Percentiles rank a stretch among this genome's conserved stretches.
Evolutionary conservation across 2,113 vertebrate species (phyloP).

Genomic region (Poecilia latipinna): DNA sequence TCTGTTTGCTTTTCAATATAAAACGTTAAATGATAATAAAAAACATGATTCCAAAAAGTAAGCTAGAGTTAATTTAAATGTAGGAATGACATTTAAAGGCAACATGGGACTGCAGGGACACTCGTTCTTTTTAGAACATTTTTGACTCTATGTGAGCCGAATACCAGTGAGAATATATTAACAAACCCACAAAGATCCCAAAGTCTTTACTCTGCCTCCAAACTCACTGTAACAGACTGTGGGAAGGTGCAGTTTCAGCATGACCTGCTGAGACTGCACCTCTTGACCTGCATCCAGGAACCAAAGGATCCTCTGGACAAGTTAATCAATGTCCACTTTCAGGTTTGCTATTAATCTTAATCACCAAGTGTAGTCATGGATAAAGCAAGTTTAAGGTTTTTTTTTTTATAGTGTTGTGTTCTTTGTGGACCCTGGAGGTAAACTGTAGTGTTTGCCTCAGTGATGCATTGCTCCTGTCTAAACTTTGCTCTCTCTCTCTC

Average conservation of each 20-base stretch:
- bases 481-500: constrained; percentile 5
- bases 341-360: background rate
- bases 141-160: background rate
- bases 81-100: background rate
- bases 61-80: background rate
- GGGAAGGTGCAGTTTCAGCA: too few relatives aligned
- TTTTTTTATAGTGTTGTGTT: background rate
- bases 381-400: background rate
- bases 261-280: background rate
- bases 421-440: background rate
- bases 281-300: background rate
- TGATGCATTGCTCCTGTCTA: constrained; percentile 19
- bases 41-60: background rate
- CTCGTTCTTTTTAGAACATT: background rate
- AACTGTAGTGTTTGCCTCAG: background rate
- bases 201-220: background rate
- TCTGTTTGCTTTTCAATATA: too few relatives aligned
- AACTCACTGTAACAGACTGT: background rate
- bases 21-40: too few relatives aligned
- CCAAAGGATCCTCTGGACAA: background rate
- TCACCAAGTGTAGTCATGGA: background rate
- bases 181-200: background rate
- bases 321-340: background rate
- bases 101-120: background rate
- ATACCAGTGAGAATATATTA: background rate